Percentiles rank a stretch among this genome's conserved stretches.
Evolutionary conservation across 2,113 vertebrate genomes (phyloP).

Genomic region (Grus americana): DNA sequence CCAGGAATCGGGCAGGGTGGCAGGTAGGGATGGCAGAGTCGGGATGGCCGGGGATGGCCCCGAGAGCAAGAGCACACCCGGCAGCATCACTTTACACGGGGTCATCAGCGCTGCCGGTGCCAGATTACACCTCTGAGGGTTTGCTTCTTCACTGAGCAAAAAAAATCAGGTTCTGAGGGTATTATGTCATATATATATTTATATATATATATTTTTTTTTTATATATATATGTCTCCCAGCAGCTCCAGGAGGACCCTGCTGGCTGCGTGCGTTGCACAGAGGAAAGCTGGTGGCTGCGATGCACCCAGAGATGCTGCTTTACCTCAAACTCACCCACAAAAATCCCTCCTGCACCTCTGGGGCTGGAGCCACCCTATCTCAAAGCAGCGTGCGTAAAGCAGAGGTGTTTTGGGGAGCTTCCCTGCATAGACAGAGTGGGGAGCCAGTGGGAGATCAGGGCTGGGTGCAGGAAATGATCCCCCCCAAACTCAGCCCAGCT

Average conservation of each 20-base stretch:
- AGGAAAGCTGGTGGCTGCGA: neutral
- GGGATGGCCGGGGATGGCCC: neutral
- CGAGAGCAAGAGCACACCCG: fast-evolving
- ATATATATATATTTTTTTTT: neutral
- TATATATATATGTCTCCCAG: neutral
- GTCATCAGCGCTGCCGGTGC: neutral
- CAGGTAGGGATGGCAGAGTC: neutral
- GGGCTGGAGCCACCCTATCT: neutral
- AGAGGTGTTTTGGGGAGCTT: neutral
- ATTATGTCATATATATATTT: neutral
- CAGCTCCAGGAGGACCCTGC: neutral
- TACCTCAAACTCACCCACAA: neutral
- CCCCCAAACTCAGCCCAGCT: neutral
- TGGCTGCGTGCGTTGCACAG: neutral
- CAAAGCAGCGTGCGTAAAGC: fast-evolving
- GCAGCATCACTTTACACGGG: neutral
- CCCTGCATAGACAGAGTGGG: neutral
- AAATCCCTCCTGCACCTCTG: neutral
- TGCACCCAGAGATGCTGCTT: neutral
- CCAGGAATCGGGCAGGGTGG: neutral
- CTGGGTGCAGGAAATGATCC: neutral
- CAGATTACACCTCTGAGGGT: neutral
- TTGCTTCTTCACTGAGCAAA: neutral
- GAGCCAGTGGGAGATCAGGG: neutral
- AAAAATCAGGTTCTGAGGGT: neutral